Evolutionary conservation across 2,113 vertebrate species (phyloP), one percentile per base, ranked within the genome.

Genomic region (Speoplatyrhinus poulsoni): DNA sequence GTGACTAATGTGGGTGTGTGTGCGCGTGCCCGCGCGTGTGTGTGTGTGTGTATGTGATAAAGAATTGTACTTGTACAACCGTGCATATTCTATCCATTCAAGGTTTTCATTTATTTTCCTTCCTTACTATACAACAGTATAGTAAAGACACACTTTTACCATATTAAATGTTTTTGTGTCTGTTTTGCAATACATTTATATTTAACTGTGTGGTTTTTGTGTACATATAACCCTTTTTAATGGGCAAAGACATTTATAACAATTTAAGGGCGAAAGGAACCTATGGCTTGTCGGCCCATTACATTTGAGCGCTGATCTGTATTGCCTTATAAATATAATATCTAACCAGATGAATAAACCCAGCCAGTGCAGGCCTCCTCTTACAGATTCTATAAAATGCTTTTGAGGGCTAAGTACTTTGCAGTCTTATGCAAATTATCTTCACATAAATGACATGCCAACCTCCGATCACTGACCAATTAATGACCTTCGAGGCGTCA

Each of bases 401-500:
- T 85, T 78, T 71, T 67, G 60, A 76, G 61, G 64, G 62, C 61
- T 70, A 76, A 75, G 72, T 70, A 66, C 74, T 81, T 53, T 68
- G 68, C 81, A 74, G 74, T 78, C 73, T 81, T 81, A 91, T 89
- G 90, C 87, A 90, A 89, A 91, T 89, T 48, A 88, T 73, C 74
- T 82, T 69, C 81, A 72, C 74, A 81, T 85, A 89, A 88, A 87
- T 84, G 86, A 84, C 86, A 82, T 60, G 81, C 87, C 87, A 83
- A 64, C 87, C 79, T 87, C 87, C 87, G 84, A 87, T 88, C 83
- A 83, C 82, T 90, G 87, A 91, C 90, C 90, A 91, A 88, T 90
- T 91, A 91, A 91, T 90, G 91, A 90, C 85, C 87, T 87, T 83
- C 56, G 55, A 75, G 76, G 73, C 77, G 82, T 83, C 80, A 82